Conservation (phyloP, 2,888 invertebrate genomes). For the Alloplasta piceator region DNA sequence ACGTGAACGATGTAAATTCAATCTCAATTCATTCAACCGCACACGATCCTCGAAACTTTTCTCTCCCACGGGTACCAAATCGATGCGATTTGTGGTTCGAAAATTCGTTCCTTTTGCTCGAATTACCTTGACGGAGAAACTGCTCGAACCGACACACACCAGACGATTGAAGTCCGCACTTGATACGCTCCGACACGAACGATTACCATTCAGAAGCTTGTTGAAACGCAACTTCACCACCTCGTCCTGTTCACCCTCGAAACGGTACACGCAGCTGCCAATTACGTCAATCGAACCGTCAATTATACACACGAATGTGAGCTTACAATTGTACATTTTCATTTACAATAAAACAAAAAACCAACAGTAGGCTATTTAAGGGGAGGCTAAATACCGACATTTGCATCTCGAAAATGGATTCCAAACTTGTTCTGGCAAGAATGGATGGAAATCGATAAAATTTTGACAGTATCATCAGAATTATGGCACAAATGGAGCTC, state of each 20-base stretch:
- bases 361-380: too few species aligned
- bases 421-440: too few species aligned
- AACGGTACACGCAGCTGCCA: slow-evolving; percentile 92
- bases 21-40: slow-evolving; percentile 18
- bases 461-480: too few species aligned
- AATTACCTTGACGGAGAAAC: slow-evolving; percentile 80
- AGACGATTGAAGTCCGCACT: slow-evolving; percentile 80
- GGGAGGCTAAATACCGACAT: too few species aligned
- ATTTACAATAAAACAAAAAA: too few species aligned
- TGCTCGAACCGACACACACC: slow-evolving; percentile 79
- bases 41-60: slow-evolving; percentile 19
- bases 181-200: slow-evolving; percentile 80
- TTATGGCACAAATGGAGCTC: too few species aligned
- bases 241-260: slow-evolving; percentile 93
- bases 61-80: not conserved
- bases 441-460: too few species aligned
- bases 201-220: slow-evolving; percentile 86
- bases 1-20: slow-evolving; percentile 7
- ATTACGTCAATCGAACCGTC: not conserved
- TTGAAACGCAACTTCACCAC: slow-evolving; percentile 90
- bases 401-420: too few species aligned
- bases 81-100: slow-evolving; percentile 40
- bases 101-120: slow-evolving; percentile 35
- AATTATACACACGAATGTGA: too few species aligned
- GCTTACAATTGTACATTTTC: not conserved